phyloP scores from a whole-genome alignment of 2,797 vertebrate genomes.

The Fratercula arctica region DNA sequence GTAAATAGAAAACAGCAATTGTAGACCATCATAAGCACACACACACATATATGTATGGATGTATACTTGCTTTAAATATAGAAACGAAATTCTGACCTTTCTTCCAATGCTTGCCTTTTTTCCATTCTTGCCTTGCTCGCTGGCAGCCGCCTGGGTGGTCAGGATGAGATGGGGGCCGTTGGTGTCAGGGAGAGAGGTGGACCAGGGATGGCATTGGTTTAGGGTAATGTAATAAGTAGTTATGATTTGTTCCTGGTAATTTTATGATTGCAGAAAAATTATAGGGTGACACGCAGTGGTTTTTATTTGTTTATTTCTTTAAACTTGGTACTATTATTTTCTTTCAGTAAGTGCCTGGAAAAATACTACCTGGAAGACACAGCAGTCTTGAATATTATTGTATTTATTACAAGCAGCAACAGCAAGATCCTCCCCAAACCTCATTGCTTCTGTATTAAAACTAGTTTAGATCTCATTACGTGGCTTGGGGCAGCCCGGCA shows the following conservation, averaged over 20 bases:
- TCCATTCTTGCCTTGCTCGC: not conserved
- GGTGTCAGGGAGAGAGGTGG: not conserved
- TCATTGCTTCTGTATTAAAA: not conserved
- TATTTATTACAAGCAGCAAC: not conserved
- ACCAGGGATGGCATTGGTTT: not conserved
- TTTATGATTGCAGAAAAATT: not conserved
- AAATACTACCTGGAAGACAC: not conserved
- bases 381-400: not conserved
- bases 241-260: not conserved
- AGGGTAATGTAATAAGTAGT: not conserved
- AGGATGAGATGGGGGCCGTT: not conserved
- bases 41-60: too few species aligned
- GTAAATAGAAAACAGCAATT: not conserved
- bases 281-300: accelerated
- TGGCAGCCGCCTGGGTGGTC: not conserved
- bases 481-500: not conserved
- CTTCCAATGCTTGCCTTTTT: not conserved
- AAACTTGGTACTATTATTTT: not conserved
- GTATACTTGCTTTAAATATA: not conserved
- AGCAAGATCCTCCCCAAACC: not conserved
- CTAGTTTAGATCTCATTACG: not conserved
- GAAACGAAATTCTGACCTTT: not conserved
- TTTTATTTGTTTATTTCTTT: not conserved
- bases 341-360: not conserved
- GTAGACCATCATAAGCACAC: not conserved